Evolutionary conservation across 2,888 invertebrate species (phyloP), one percentile per base, ranked within the genome.

Genomic region (Drosophila kuntzei): DNA sequence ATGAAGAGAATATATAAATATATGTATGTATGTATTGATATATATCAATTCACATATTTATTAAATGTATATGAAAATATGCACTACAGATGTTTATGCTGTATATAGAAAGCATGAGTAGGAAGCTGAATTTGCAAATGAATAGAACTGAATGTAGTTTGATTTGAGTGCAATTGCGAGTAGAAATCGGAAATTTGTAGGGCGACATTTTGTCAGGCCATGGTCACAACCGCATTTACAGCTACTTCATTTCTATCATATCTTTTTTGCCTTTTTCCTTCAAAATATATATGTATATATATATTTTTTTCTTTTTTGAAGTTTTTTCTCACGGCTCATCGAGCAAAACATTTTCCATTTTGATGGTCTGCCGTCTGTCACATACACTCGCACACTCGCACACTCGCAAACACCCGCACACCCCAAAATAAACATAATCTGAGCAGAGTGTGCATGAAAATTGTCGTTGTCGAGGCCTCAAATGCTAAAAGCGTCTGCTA

Each of bases 401-500:
- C 47, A 41, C 46, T 34, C 47, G 29, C 20, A 22, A 50, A 74
- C 71, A 41, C 46, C 37, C 47, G 29, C 20, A 22, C 54, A 74
- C 71, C 71, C 74, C 87, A 84, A 87, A 83, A 87, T 83, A 87
- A 83, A 83, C 83, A 84, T 84, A 84, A 84, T 87, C 87, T 84
- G 77, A 75, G 77, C 81, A 66, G 84, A 71, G 80, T 71, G 79
- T 80, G 71, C 68, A 79, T 80, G 82, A 65, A 80, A 80, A 77
- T 64, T 71, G 67, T 75, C 76, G 53, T 75, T 68, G 77, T 59
- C 59, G 76, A 44, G 41, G 72, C 65, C 68, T 59, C 57, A 68
- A 77, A 83, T 71, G 83, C 83, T 80, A 82, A 85, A 86, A 83
- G 80, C 86, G 82, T 85, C 82, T 76, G 72, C 69, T 62, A 63